Evolutionary conservation across 2,113 vertebrate genomes (phyloP).

Genomic region (Catharus minimus): DNA sequence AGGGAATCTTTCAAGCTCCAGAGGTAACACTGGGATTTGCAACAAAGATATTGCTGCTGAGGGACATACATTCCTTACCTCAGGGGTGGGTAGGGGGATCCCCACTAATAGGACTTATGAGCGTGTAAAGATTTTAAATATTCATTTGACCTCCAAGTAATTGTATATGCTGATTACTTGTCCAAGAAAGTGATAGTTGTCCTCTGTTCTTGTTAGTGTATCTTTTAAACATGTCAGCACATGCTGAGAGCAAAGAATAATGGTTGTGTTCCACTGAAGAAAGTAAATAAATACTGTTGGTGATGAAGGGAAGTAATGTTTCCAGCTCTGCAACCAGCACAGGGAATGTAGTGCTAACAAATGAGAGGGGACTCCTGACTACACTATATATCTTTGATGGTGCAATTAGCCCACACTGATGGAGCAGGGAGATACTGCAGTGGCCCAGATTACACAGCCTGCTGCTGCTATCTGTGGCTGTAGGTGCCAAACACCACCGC

Average conservation of each 20-base stretch:
- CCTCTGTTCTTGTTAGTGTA: neutral
- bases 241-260: neutral
- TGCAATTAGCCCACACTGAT: neutral
- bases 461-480: neutral
- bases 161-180: neutral
- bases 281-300: constrained; percentile 22
- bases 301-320: neutral
- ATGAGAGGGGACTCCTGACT: neutral
- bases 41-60: neutral
- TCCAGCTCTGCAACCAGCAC: neutral
- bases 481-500: constrained; percentile 12
- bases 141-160: neutral
- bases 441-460: neutral
- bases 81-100: neutral
- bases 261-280: neutral
- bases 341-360: neutral
- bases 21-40: neutral
- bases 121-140: neutral
- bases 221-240: constrained; percentile 15
- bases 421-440: neutral
- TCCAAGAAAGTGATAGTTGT: neutral
- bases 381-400: neutral
- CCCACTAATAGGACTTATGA: neutral
- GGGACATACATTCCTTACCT: neutral
- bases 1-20: neutral